Base-by-base conservation (phyloP, 1,140 invertebrate species). In the Drosophila fuyamai region DNA sequence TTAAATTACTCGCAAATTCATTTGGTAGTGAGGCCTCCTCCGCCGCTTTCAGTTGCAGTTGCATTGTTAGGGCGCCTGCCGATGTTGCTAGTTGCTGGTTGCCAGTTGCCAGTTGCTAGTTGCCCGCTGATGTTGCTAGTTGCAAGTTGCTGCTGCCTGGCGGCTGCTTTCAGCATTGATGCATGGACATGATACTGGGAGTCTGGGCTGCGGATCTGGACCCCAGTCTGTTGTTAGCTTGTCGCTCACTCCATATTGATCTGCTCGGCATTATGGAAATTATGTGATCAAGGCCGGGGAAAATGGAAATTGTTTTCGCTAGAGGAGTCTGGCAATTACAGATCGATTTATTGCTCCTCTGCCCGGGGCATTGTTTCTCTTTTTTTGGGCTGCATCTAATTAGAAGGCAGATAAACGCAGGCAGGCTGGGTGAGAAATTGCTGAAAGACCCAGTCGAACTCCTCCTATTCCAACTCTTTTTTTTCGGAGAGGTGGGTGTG, bases 1-100 rank as follows among this genome's bases (percentile, higher is more conserved):
- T 85, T 89, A 89, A 89, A 89, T 89, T 89, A 89, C 85, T 89
- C 78, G 85, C 85, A 89, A 89, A 89, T 89, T 89, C 85, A 89
- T 89, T 89, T 89, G 85, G 81, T 78, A 79, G 73, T 78, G 78
- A 83, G 82, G 80, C 63, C 63, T 62, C 81, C 75, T 41, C 66
- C 58, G 75, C 73, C 61, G 72, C 66, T 50, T 53, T 18, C 74
- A 76, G 62, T 59, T 76, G 73, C 75, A 56, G 82, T 81, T 82
- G 83, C 79, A 88, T 83, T 89, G 83, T 88, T 88, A 85, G 81
- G 84, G 66, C 79, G 76, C 75, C 80, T 36, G 48, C 29, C 16
- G 29, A 51, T 66, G 29, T 65, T 41, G 41, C 29, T 60, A 59
- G 60, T 51, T 51, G 48, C 47, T 51, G 59, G 23, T 32, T 55